Evolutionary conservation across 2,888 invertebrate genomes (phyloP), one percentile per base, ranked within the genome.

Genomic region (Dichetophora obliterata): DNA sequence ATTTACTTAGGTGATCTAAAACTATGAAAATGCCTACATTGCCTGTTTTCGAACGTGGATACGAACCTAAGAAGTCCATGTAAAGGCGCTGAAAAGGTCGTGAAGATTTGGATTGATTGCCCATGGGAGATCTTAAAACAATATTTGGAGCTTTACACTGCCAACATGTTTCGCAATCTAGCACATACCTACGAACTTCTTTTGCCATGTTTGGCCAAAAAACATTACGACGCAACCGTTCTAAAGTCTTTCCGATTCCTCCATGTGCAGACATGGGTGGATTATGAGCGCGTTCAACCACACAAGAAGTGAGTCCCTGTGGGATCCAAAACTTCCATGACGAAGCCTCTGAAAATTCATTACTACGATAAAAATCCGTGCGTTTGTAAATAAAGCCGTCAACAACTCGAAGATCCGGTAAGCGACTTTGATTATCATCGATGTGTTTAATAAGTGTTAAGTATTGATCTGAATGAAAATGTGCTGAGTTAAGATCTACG

Each of bases 291-390:
- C 52, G 22, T 5, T 54, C 31, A n/a, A 78, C 72, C 14, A 68
- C 34, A 14, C 24, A 63, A 0, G 22, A 34, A 6, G 63, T 73
- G 9, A 75, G 61, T 19, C 48, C 71, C 2, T 19, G 19, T 4
- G 75, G 77, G 5, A 80, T 68, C 80, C 80, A 79, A 8, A 80
- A 68, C 61, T 79, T 79, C 79, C 78, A 79, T 3, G 77, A n/a
- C 6, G 68, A 65, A 5, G 50, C 37, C 14, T 79, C 78, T 14
- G 65, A 37, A 1, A 24, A 24, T 8, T 75, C 70, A 14, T 74
- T n/a, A 9, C 66, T 79, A 5, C 68, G 19, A 14, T 43, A 31
- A 59, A 59, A 77, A 5, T 37, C 57, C 11, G 52, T 70, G 3
- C 77, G 37, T 52, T 61, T 71, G 24, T 79, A 81, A 1, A 80